Evolutionary conservation across 2,113 vertebrate genomes (phyloP).

Genomic region (Mesoclemmys tuberculata): DNA sequence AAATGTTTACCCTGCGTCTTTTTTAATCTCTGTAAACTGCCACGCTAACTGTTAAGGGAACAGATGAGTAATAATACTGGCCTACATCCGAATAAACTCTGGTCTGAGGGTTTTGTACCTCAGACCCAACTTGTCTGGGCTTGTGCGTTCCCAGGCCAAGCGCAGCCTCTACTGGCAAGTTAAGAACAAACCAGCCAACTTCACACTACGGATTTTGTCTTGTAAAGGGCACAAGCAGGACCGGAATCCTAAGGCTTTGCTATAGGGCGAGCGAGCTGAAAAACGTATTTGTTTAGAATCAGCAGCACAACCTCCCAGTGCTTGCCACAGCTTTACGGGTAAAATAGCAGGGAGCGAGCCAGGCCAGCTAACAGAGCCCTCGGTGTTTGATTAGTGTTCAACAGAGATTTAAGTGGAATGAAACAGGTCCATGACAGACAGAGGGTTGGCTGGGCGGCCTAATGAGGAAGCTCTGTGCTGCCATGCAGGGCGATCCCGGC

Average conservation of each 20-base stretch:
- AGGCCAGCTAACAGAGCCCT: neutral
- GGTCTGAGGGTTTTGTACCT: conserved; percentile 15
- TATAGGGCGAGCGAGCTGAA: neutral
- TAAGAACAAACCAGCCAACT: neutral
- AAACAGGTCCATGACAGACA: neutral
- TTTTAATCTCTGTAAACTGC: neutral
- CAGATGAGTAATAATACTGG: neutral
- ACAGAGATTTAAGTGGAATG: neutral
- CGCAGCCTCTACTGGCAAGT: neutral
- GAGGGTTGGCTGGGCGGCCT: neutral
- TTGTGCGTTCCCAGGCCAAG: conserved; percentile 22
- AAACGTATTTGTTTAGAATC: accelerated
- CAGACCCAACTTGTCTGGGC: conserved; percentile 27
- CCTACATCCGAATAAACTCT: neutral
- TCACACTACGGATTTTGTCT: neutral
- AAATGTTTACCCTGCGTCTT: conserved; percentile 4
- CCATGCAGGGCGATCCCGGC: neutral
- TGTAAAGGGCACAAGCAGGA: neutral
- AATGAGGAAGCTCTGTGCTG: neutral
- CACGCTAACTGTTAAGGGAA: neutral
- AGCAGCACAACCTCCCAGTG: neutral
- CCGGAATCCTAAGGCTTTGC: neutral
- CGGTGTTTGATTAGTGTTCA: neutral
- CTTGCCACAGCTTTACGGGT: neutral
- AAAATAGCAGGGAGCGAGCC: neutral